Evolutionary conservation across 2,113 vertebrate species (phyloP).

Genomic region (Pyxicephalus adspersus): DNA sequence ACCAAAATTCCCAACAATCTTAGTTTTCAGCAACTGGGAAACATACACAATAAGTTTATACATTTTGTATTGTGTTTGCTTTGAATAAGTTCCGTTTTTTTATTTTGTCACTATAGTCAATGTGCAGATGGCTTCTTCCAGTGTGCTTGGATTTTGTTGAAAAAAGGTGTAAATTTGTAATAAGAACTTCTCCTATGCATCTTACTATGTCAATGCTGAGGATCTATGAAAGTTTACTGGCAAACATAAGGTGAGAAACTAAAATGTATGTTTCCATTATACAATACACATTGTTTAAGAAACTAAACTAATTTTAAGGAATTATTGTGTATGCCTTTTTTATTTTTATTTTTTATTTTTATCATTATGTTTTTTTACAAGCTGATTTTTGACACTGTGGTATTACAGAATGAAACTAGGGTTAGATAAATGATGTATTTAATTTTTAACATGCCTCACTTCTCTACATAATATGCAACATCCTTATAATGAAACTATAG

Average conservation of each 20-base stretch:
- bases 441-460: no score
- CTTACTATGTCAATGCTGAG: slow-evolving; percentile 45
- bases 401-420: no score
- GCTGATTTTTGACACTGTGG: no score
- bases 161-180: slow-evolving; percentile 44
- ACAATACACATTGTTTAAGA: neutral
- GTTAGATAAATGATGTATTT: no score
- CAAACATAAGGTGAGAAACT: slow-evolving; percentile 49
- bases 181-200: slow-evolving; percentile 41
- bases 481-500: no score
- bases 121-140: slow-evolving; percentile 43
- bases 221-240: slow-evolving; percentile 44
- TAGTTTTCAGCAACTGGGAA: no score
- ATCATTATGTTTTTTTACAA: no score
- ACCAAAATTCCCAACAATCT: no score
- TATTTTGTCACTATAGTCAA: slow-evolving; percentile 37
- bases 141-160: slow-evolving; percentile 50
- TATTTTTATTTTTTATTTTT: no score
- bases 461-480: neutral
- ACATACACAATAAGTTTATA: neutral
- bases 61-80: neutral
- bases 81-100: neutral
- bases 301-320: neutral
- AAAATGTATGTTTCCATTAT: neutral
- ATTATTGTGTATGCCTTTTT: no score